Conservation (phyloP, 2,888 invertebrate species). For the Agrotis puta region DNA sequence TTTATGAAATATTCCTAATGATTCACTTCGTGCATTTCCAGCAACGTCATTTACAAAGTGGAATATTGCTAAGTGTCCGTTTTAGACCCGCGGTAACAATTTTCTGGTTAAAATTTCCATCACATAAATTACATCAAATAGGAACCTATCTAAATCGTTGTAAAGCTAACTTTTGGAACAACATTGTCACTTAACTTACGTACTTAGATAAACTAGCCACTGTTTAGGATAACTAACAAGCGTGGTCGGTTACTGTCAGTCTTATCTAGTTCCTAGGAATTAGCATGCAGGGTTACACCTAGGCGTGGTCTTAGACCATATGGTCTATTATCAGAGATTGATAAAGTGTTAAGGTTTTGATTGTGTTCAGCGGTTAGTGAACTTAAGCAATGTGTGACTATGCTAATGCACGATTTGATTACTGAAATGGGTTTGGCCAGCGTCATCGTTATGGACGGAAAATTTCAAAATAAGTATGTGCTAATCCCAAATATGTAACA, state of each 20-base stretch:
- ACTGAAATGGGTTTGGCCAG: background rate
- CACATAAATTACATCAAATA: background rate
- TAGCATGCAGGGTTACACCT: constrained; percentile 55
- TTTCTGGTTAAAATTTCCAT: background rate
- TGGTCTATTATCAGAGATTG: constrained; percentile 58
- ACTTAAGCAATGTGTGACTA: background rate
- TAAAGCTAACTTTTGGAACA: constrained; percentile 13
- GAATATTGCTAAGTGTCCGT: too few species aligned
- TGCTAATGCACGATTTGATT: background rate
- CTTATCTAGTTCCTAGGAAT: constrained; percentile 71
- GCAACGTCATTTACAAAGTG: too few species aligned
- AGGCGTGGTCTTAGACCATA: constrained; percentile 55
- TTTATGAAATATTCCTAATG: too few species aligned
- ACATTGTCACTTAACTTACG: constrained; percentile 36
- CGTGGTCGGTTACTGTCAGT: constrained; percentile 52
- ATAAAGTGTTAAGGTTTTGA: constrained; percentile 62
- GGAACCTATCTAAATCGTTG: background rate
- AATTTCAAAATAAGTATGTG: too few species aligned
- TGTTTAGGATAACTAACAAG: constrained; percentile 58
- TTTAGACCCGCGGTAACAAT: too few species aligned
- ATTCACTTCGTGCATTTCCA: too few species aligned
- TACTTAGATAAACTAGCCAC: constrained; percentile 44
- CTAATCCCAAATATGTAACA: too few species aligned
- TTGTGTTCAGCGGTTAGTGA: constrained; percentile 36
- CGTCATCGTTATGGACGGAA: too few species aligned